A percentile compares a stretch with the other conserved stretches of the same genome.
Conservation (phyloP, 2,113 vertebrate species). For the Peromyscus californicus region DNA sequence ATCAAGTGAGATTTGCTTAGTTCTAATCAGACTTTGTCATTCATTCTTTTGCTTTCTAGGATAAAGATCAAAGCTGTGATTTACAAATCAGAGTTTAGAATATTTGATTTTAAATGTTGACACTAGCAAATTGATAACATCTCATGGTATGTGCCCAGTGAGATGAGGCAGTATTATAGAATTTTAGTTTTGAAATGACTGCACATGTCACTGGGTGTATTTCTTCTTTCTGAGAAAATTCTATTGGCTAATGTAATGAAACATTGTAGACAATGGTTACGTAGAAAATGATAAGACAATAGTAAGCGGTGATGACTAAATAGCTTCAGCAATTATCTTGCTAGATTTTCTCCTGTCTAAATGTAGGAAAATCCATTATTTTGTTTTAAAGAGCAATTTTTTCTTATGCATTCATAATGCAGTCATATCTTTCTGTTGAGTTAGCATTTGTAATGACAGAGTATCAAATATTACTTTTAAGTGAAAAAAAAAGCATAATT, state of each 20-base stretch:
- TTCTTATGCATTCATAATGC: slow-evolving; percentile 52
- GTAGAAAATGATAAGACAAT: neutral
- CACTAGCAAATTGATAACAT: neutral
- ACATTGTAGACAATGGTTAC: neutral
- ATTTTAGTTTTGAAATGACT: neutral
- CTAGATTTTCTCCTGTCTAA: neutral
- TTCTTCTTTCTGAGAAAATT: neutral
- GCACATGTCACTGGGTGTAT: neutral
- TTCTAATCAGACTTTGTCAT: neutral
- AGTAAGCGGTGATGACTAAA: neutral
- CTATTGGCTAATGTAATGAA: neutral
- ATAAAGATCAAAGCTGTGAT: neutral
- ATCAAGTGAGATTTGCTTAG: neutral
- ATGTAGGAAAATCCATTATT: slow-evolving; percentile 38
- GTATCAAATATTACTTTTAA: slow-evolving; percentile 55
- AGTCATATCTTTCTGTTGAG: slow-evolving; percentile 59
- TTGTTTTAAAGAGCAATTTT: slow-evolving; percentile 62
- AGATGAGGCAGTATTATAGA: neutral
- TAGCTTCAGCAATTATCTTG: neutral
- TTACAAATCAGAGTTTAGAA: neutral
- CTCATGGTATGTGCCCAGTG: neutral
- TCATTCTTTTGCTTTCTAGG: neutral
- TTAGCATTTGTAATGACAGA: slow-evolving; percentile 35
- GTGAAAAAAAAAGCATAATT: slow-evolving; percentile 59
- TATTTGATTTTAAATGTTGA: neutral